phyloP scores from a whole-genome alignment of 2,888 invertebrate genomes.

The Hyles lineata region DNA sequence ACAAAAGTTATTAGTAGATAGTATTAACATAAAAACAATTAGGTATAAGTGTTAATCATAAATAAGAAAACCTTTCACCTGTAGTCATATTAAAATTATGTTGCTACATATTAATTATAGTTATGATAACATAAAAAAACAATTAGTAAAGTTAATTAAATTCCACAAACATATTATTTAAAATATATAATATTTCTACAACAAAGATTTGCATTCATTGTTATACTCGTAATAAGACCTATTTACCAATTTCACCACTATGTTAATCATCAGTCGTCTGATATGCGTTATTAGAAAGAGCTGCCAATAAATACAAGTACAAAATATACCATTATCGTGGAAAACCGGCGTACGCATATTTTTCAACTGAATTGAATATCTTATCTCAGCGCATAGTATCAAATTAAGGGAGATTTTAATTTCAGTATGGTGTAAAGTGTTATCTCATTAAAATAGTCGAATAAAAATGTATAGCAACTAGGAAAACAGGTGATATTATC shows the following conservation, averaged over 20 bases:
- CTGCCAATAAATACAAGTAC: conserved; percentile 26
- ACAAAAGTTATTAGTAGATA: conserved; percentile 10
- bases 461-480: neutral
- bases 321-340: neutral
- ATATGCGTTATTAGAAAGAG: conserved; percentile 27
- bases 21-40: neutral
- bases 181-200: neutral
- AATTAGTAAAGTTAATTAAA: neutral
- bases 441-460: too few relatives aligned
- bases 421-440: too few relatives aligned
- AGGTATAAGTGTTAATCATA: neutral
- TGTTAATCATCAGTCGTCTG: conserved; percentile 24
- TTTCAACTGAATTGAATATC: conserved; percentile 1
- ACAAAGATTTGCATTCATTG: neutral
- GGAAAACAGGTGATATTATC: neutral
- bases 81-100: neutral
- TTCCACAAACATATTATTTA: neutral
- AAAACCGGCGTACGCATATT: neutral
- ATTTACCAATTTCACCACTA: conserved; percentile 11
- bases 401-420: neutral
- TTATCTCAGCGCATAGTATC: conserved; percentile 1
- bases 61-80: neutral
- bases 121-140: neutral
- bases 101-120: neutral
- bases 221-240: neutral